Percentiles rank a stretch among this genome's conserved stretches.
Conservation (phyloP, 2,888 invertebrate species). For the Lasioglossum leucozonium region DNA sequence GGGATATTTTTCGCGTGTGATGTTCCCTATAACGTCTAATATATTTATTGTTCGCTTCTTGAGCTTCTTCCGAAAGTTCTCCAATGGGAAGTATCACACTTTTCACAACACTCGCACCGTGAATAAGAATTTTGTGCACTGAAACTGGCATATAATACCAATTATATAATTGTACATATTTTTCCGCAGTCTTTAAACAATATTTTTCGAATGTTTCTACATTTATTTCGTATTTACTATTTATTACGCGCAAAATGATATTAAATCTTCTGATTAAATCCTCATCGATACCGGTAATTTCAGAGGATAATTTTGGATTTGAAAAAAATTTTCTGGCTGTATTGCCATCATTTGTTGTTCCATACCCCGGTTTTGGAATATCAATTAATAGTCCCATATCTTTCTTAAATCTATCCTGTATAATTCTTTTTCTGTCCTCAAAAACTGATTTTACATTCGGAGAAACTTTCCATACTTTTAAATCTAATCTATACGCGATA, state of each 20-base stretch:
- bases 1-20: neutral
- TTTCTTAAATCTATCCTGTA: too few relatives aligned
- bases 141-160: slow-evolving; percentile 3
- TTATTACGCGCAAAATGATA: neutral
- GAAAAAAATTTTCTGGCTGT: neutral
- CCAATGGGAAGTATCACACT: neutral
- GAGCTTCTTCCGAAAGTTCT: slow-evolving; percentile 4
- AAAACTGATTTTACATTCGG: too few relatives aligned
- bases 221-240: neutral
- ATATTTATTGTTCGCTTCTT: neutral
- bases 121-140: slow-evolving; percentile 1
- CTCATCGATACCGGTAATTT: neutral
- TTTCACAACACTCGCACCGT: neutral
- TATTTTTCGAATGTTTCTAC: neutral
- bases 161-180: neutral
- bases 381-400: too few relatives aligned
- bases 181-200: neutral
- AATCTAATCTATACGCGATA: too few relatives aligned
- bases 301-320: neutral
- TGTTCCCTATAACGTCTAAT: neutral
- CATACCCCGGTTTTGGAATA: neutral
- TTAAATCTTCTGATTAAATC: neutral
- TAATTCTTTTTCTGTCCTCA: too few relatives aligned
- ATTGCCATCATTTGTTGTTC: slow-evolving; percentile 3
- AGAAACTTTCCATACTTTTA: too few relatives aligned